Evolutionary conservation across 1,140 invertebrate genomes (phyloP).

Genomic region (Carcinoscorpius rotundicauda): DNA sequence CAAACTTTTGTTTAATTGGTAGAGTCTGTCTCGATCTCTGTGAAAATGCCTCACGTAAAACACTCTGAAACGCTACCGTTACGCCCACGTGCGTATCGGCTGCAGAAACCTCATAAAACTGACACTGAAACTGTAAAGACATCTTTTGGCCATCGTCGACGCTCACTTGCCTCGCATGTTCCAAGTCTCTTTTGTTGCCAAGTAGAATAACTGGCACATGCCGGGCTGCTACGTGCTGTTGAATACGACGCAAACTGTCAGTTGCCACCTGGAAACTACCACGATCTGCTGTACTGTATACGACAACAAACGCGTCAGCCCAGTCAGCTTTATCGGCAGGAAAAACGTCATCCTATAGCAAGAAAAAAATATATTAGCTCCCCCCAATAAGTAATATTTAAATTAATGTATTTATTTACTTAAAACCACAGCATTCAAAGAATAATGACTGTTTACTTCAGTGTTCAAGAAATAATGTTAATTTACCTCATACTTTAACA

Average conservation of each 20-base stretch:
- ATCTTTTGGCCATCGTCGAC: slow-evolving; percentile 37
- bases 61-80: slow-evolving; percentile 3
- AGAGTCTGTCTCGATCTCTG: background rate
- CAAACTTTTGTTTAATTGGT: slow-evolving; percentile 4
- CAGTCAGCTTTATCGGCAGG: slow-evolving; percentile 49
- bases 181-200: slow-evolving; percentile 61
- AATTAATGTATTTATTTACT: too few relatives aligned
- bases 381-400: too few relatives aligned
- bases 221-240: background rate
- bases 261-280: slow-evolving; percentile 51
- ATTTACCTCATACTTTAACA: slow-evolving; percentile 53
- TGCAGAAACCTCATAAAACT: slow-evolving; percentile 31
- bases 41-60: slow-evolving; percentile 3
- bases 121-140: slow-evolving; percentile 29
- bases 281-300: slow-evolving; percentile 61
- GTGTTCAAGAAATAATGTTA: slow-evolving; percentile 38
- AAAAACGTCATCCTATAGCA: slow-evolving; percentile 22
- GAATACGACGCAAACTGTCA: slow-evolving; percentile 1
- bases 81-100: slow-evolving; percentile 11
- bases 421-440: slow-evolving; percentile 45
- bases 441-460: slow-evolving; percentile 62
- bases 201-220: slow-evolving; percentile 45
- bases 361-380: too few relatives aligned
- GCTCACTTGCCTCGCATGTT: slow-evolving; percentile 49
- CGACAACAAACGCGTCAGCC: slow-evolving; percentile 63